phyloP scores from a whole-genome alignment of 2,888 invertebrate genomes.

The Eupithecia subumbrata region DNA sequence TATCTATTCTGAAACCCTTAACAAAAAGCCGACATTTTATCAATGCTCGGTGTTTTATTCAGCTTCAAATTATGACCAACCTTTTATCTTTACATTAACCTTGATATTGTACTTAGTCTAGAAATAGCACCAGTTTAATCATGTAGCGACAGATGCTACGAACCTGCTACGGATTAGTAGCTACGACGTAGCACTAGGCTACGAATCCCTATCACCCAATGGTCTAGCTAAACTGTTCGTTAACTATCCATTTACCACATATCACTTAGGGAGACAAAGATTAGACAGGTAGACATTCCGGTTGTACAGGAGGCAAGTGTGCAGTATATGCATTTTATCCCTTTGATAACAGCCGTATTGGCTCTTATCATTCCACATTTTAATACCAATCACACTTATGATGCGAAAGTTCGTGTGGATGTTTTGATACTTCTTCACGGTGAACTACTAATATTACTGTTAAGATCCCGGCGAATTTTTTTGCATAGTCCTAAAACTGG shows the following conservation, averaged over 20 bases:
- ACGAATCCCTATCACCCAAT: conserved; percentile 9
- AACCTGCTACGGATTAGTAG: conserved; percentile 10
- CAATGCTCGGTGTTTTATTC: background rate
- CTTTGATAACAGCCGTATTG: too few species aligned
- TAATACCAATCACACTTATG: too few species aligned
- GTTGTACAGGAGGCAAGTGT: background rate
- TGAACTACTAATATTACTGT: background rate
- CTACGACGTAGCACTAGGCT: conserved; percentile 30
- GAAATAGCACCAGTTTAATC: background rate
- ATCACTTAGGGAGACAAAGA: background rate
- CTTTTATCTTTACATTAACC: background rate
- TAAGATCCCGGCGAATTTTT: too few species aligned
- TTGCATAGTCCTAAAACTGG: background rate
- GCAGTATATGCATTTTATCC: too few species aligned
- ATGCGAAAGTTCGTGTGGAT: background rate
- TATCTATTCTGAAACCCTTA: too few species aligned
- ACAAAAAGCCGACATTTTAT: background rate
- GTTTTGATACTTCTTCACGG: background rate
- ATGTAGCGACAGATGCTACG: background rate
- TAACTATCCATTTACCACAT: background rate
- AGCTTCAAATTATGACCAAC: too few species aligned
- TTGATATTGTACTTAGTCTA: background rate
- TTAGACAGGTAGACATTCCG: background rate
- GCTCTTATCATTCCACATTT: background rate
- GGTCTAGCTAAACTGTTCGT: background rate